Evolutionary conservation across 2,888 invertebrate species (phyloP).

Genomic region (Zygogramma bicolorata): DNA sequence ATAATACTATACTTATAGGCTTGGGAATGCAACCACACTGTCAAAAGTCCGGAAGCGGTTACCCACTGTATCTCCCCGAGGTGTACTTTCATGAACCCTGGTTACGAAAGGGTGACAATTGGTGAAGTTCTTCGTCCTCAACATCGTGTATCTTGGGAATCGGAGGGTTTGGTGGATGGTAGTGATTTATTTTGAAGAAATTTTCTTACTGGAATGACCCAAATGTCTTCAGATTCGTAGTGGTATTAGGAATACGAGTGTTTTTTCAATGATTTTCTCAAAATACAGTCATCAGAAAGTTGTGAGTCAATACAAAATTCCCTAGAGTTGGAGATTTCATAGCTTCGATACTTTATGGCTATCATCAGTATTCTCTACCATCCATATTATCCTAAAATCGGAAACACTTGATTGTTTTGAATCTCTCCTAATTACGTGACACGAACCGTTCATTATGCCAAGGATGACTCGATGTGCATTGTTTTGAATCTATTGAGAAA

Average conservation of each 20-base stretch:
- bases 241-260: no score
- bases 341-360: not conserved
- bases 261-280: no score
- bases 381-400: not conserved
- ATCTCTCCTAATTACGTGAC: not conserved
- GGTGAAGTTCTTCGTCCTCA: not conserved
- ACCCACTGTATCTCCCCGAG: not conserved
- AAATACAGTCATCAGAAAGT: no score
- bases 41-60: not conserved
- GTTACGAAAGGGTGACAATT: not conserved
- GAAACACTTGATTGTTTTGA: not conserved
- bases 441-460: conserved; percentile 19
- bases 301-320: no score
- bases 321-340: no score
- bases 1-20: not conserved
- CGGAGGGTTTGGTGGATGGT: not conserved
- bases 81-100: not conserved
- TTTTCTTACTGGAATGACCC: no score
- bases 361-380: not conserved
- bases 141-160: not conserved
- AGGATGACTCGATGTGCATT: conserved; percentile 17
- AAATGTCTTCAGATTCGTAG: no score
- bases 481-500: conserved; percentile 15
- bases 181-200: no score
- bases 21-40: not conserved